Evolutionary conservation across 30 jellyfish, hydroid and myxozoan genomes (phyloP), one percentile per base, ranked within the genome.

Genomic region (Hydractinia symbiolongicarpus): DNA sequence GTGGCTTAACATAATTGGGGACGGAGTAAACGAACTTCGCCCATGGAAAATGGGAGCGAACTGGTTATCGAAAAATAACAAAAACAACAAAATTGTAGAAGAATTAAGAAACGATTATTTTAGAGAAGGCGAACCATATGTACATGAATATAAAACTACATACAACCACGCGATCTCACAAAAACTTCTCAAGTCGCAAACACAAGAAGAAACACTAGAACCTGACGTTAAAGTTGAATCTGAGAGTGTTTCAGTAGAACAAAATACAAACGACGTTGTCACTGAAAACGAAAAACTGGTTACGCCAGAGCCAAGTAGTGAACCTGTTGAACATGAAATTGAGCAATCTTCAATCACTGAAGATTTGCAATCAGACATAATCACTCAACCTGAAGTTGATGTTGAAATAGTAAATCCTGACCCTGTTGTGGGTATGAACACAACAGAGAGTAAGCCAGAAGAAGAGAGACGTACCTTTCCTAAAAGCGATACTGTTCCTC

Each of bases 11-110:
- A 77, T 93, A 7, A 70, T 88, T 4, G 99, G 99, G 4, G 99
- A 93, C 72, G 99, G 99, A 1, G 96, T 88, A 40, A 81, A 76
- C 66, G 96, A 83, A 11, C 81, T 93, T 13, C 69, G 95, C 56
- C 94, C 96, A 57, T 93, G 99, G 99, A 84, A 82, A 62, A 79
- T 76, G 88, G 99, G 96, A 13, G 53, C 94, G 14, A 92, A 92
- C 61, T 87, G 95, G 93, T 66, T 92, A 53, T 68, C 88, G 8
- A 73, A 53, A 19, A 79, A 61, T 40, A 87, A 86, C 58, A 71
- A 73, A 57, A 87, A 79, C 44, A 20, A 64, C 9, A 89, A 79
- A 7, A 61, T 87, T 0, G 84, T 92, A 7, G 96, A 87, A 54
- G 14, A 54, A 30, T 74, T 92, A 94, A 61, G 96, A 73, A 92